These are phyloP conservation scores for Spodoptera picta DNA, from an alignment of 2,888 invertebrate species.

Conservation along the genomic window DNA sequence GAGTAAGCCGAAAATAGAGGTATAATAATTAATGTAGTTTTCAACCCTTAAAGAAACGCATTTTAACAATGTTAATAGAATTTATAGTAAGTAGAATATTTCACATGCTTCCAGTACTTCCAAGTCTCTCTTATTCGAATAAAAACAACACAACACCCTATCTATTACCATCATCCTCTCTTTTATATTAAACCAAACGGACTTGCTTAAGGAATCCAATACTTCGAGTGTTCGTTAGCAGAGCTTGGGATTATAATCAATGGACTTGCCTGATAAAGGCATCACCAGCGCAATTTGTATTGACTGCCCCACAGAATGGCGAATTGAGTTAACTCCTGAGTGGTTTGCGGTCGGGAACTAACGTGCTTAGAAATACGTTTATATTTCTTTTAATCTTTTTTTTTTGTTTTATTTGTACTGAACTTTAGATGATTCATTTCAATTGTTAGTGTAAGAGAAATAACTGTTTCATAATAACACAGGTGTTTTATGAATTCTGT, in stretches of 20 bases:
- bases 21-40: too few relatives aligned
- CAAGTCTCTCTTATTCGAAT: too few relatives aligned
- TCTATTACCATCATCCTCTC: not conserved
- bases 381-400: constrained; percentile 1
- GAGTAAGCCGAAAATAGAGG: too few relatives aligned
- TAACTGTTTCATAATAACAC: too few relatives aligned
- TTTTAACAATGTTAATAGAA: too few relatives aligned
- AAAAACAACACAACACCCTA: too few relatives aligned
- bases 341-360: constrained; percentile 7
- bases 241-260: constrained; percentile 59
- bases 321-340: constrained; percentile 13
- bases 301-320: constrained; percentile 38
- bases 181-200: constrained; percentile 46
- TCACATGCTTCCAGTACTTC: too few relatives aligned
- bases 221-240: constrained; percentile 66
- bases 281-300: constrained; percentile 49
- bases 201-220: constrained; percentile 69
- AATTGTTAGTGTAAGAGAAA: too few relatives aligned
- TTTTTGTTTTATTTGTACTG: not conserved
- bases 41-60: too few relatives aligned
- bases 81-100: too few relatives aligned
- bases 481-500: too few relatives aligned
- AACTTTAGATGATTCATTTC: too few relatives aligned
- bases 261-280: constrained; percentile 45
- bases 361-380: not conserved